Conservation (phyloP, 2,113 vertebrate species). For the Brachypteracias leptosomus region DNA sequence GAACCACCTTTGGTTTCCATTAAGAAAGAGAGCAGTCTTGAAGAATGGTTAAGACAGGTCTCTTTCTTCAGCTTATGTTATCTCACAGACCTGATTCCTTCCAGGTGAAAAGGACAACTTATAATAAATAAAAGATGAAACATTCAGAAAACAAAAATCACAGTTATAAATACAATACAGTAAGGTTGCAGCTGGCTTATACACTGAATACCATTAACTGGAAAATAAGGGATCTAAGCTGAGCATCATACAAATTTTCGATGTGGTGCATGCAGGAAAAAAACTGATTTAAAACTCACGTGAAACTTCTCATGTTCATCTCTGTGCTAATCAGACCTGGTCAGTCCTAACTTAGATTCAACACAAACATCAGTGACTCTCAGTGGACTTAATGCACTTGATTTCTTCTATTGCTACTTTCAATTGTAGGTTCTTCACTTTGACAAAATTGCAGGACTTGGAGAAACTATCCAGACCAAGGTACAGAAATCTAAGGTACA, state of each 20-base stretch:
- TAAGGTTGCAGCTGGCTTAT: background rate
- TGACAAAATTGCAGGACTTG: constrained; percentile 34
- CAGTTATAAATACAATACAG: background rate
- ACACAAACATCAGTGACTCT: background rate
- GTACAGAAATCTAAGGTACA: constrained; percentile 48
- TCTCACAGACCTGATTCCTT: background rate
- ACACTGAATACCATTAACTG: background rate
- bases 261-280: background rate
- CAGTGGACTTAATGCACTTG: background rate
- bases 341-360: background rate
- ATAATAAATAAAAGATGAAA: background rate
- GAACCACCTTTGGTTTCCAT: background rate
- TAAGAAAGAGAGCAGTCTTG: background rate
- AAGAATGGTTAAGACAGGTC: background rate
- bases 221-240: background rate
- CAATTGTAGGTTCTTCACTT: constrained; percentile 46
- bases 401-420: background rate
- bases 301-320: background rate
- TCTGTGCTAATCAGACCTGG: background rate
- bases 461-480: constrained; percentile 1
- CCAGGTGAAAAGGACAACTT: background rate
- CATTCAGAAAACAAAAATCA: background rate
- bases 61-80: background rate
- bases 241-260: background rate
- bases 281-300: background rate